Base-by-base conservation (phyloP, 2,888 invertebrate species). In the Aleiodes alternator region DNA sequence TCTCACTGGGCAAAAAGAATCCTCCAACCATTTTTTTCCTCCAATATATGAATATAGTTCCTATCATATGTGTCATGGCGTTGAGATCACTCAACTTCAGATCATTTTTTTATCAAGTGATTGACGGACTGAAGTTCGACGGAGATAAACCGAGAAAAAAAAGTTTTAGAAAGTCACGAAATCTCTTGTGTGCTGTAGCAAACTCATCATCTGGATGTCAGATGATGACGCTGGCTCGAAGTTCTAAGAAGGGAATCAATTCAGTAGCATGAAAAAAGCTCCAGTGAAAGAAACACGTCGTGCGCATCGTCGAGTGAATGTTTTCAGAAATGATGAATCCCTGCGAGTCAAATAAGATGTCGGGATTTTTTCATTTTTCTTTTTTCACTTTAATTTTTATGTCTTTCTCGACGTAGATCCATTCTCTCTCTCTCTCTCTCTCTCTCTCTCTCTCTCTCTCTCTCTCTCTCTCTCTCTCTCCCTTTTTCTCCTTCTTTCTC, bases 191-290 rank as follows among this genome's bases (percentile, higher is more conserved):
- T 61, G 38, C 43, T 43, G 34, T 31, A 59, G 59, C 59, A 12
- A 61, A 38, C 61, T 61, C 61, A 43, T 61, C 61, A 61, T 61
- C 61, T 31, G 38, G 38, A 61, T 43, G 61, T 61, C 59, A 59
- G 59, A 31, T 38, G 43, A 8, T n/a, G 61, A 23, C 23, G 23
- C 23, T 23, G 61, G 38, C n/a, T 61, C 14, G 61, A 43, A 38
- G 61, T 61, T 61, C 11, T 61, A 61, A 61, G 59, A 34, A 43
- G 61, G 43, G 43, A 6, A 16, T 14, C 43, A 38, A 43, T n/a
- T n/a, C 38, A n/a, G 59, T 59, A 59, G 31, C 59, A 61, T 61
- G 38, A 61, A 61, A 38, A 61, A 53, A 23, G 23, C 23, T 53
- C 61, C 38, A 61, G 6, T 43, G 61, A 38, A 61, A 61, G 14